phyloP scores from a whole-genome alignment of 2,113 vertebrate genomes.

The Halcyon senegalensis region DNA sequence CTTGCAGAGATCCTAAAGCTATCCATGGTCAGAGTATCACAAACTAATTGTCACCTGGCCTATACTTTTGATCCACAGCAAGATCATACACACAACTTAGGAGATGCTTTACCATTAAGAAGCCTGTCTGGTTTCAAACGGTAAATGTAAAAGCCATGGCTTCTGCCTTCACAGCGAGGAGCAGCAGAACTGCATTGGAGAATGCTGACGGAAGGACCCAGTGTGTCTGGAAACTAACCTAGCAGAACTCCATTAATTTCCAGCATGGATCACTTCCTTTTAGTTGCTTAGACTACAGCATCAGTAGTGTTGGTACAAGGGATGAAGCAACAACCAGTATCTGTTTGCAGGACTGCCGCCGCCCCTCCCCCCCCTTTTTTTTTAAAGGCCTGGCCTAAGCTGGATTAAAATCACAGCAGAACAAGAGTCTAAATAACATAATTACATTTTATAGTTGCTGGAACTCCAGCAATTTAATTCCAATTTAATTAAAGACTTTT shows the following conservation, averaged over 20 bases:
- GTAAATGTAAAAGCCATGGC: not conserved
- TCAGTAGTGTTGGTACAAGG: not conserved
- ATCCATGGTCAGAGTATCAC: not conserved
- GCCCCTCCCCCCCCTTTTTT: not conserved
- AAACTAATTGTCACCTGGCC: not conserved
- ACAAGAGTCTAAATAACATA: slow-evolving; percentile 1
- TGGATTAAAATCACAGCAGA: not conserved
- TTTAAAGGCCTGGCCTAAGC: not conserved
- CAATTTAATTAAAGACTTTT: slow-evolving; percentile 56
- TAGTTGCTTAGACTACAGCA: accelerated
- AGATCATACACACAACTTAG: not conserved
- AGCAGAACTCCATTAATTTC: not conserved
- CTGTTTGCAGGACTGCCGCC: not conserved
- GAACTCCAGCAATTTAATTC: slow-evolving; percentile 48
- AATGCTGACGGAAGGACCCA: not conserved
- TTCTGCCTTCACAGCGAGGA: not conserved
- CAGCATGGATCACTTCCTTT: not conserved
- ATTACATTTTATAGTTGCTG: slow-evolving; percentile 32
- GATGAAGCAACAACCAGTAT: not conserved
- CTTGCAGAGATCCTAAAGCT: not conserved
- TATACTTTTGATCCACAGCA: not conserved
- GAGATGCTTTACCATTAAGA: not conserved
- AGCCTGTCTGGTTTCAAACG: not conserved
- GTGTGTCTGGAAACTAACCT: not conserved
- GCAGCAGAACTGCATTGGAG: not conserved